Conservation (phyloP, 2,797 vertebrate genomes). For the Gadopsis marmoratus region DNA sequence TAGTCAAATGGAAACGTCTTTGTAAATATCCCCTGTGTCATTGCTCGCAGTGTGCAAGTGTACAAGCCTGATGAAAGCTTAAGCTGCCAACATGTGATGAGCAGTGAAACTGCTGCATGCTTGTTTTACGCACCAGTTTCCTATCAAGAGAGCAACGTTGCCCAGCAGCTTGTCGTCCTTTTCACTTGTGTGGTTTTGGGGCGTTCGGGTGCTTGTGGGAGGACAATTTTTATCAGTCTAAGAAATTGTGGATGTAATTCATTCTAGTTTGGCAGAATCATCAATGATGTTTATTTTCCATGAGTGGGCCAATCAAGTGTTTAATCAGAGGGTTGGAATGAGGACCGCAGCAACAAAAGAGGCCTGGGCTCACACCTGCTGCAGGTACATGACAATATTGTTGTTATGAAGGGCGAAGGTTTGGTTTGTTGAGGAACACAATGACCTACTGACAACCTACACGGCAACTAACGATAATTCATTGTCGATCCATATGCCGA, state of each 20-base stretch:
- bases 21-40: not conserved
- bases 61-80: conserved; percentile 3
- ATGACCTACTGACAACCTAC: not conserved
- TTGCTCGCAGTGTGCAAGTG: not conserved
- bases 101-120: conserved; percentile 1
- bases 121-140: conserved; percentile 11
- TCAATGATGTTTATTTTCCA: not conserved
- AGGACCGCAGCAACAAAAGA: too few species aligned
- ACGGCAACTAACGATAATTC: not conserved
- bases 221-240: conserved; percentile 21
- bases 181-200: conserved; percentile 25
- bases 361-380: too few species aligned
- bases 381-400: too few species aligned
- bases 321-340: too few species aligned
- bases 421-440: too few species aligned
- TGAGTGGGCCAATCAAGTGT: too few species aligned
- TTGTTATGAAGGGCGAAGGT: too few species aligned
- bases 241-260: not conserved
- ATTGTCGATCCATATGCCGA: not conserved
- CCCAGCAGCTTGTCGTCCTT: not conserved
- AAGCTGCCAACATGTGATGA: conserved; percentile 7
- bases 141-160: not conserved
- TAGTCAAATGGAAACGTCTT: conserved; percentile 23
- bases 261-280: conserved; percentile 1
- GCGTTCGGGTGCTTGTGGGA: conserved; percentile 1